Evolutionary conservation across 2,888 invertebrate genomes (phyloP).

Genomic region (Tineola bisselliella): DNA sequence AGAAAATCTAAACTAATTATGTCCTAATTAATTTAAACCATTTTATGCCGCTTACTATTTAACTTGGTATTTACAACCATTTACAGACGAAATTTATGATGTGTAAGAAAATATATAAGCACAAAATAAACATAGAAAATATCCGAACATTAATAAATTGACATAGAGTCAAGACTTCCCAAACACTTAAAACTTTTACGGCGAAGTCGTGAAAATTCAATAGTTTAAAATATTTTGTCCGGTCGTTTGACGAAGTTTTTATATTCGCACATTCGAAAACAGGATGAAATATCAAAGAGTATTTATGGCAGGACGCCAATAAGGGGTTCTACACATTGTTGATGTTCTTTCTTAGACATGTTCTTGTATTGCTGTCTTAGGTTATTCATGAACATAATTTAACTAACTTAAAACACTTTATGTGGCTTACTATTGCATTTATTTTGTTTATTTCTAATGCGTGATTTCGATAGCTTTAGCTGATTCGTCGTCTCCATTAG

Average conservation of each 20-base stretch:
- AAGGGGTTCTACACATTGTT: neutral
- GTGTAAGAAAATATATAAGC: neutral
- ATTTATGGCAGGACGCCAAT: conserved; percentile 6
- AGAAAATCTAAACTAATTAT: too few relatives aligned
- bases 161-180: neutral
- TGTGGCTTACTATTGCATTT: too few relatives aligned
- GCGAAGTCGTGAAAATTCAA: conserved; percentile 1
- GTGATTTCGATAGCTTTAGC: too few relatives aligned
- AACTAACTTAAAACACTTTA: too few relatives aligned
- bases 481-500: too few relatives aligned
- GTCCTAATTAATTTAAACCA: too few relatives aligned
- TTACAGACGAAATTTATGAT: neutral
- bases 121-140: neutral
- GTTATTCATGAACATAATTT: too few relatives aligned
- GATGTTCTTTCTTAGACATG: neutral
- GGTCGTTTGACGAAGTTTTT: conserved; percentile 7
- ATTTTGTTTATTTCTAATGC: too few relatives aligned
- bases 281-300: conserved; percentile 3
- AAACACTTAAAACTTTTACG: neutral
- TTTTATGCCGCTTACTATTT: too few relatives aligned
- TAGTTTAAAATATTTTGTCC: conserved; percentile 6
- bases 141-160: neutral
- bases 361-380: too few relatives aligned
- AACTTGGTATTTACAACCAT: neutral
- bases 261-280: neutral